Evolutionary conservation across 2,113 vertebrate species (phyloP).

Genomic region (Calidris pugnax): DNA sequence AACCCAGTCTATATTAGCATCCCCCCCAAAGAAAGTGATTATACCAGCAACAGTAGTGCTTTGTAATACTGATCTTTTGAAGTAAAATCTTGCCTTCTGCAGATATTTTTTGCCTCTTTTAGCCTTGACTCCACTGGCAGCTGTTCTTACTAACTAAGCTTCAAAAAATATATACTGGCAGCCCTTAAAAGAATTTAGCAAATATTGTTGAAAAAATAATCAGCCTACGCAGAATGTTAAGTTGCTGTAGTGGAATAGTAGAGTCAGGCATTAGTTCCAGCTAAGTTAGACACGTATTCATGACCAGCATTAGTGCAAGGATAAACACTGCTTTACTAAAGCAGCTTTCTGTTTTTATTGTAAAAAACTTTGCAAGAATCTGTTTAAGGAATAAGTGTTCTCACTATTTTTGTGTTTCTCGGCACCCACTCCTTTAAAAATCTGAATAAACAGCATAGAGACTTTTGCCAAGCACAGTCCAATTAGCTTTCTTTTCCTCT

Average conservation of each 20-base stretch:
- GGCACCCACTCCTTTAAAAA: background rate
- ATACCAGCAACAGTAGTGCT: slow-evolving; percentile 68
- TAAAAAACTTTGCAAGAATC: slow-evolving; percentile 13
- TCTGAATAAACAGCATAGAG: slow-evolving; percentile 1
- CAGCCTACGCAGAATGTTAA: slow-evolving; percentile 79
- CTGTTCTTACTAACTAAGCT: slow-evolving; percentile 68
- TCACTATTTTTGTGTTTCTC: slow-evolving; percentile 14
- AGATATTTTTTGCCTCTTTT: slow-evolving; percentile 76
- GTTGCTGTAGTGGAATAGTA: slow-evolving; percentile 75
- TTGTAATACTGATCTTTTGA: slow-evolving; percentile 76
- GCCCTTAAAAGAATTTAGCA: slow-evolving; percentile 80
- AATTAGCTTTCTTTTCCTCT: slow-evolving; percentile 52
- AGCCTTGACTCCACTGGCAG: slow-evolving; percentile 71
- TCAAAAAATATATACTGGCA: slow-evolving; percentile 80
- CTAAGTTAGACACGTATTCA: slow-evolving; percentile 40
- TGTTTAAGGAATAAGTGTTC: slow-evolving; percentile 25
- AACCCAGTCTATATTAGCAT: slow-evolving; percentile 73
- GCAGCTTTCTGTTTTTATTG: slow-evolving; percentile 23
- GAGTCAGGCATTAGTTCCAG: slow-evolving; percentile 48
- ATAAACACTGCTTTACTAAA: slow-evolving; percentile 51
- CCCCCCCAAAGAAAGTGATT: slow-evolving; percentile 60
- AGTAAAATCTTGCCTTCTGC: slow-evolving; percentile 72
- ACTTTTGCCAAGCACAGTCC: slow-evolving; percentile 16
- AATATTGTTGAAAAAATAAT: slow-evolving; percentile 86
- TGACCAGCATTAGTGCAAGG: slow-evolving; percentile 13